A percentile compares a stretch with the other conserved stretches of the same genome.
Conservation (phyloP, 2,113 vertebrate genomes). For the Pollimyrus isidori region DNA sequence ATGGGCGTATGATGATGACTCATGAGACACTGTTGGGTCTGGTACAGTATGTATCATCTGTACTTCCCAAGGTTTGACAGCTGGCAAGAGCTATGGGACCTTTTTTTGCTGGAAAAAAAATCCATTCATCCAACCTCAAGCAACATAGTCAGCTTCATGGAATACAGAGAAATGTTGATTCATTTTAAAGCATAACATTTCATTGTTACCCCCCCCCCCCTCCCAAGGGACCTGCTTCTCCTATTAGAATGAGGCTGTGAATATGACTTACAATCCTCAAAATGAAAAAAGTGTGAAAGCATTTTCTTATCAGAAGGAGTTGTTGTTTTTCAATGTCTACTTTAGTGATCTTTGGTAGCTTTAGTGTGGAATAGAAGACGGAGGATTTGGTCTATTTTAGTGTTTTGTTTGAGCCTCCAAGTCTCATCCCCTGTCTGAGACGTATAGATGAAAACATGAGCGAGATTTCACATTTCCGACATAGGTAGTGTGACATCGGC, state of each 20-base stretch:
- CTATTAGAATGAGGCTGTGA: neutral
- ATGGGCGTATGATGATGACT: slow-evolving; percentile 99
- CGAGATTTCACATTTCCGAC: slow-evolving; percentile 53
- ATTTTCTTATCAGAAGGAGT: neutral
- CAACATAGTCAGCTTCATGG: neutral
- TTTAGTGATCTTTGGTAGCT: neutral
- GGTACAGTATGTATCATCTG: slow-evolving; percentile 78
- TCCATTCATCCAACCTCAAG: neutral
- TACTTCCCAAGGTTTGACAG: slow-evolving; percentile 97
- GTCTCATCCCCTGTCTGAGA: neutral
- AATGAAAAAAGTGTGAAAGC: neutral
- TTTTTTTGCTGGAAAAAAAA: slow-evolving; percentile 85
- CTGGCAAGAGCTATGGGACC: slow-evolving; percentile 98
- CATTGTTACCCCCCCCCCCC: neutral
- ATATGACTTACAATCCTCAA: neutral
- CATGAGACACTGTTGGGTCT: slow-evolving; percentile 83
- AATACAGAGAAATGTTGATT: neutral
- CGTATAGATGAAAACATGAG: slow-evolving; percentile 22
- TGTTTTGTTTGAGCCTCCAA: neutral
- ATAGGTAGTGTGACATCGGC: slow-evolving; percentile 48
- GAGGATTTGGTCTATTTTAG: neutral
- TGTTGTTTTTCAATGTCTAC: neutral
- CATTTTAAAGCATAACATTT: neutral
- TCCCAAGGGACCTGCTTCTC: neutral
- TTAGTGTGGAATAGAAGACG: neutral